Percentiles rank a stretch among this genome's conserved stretches.
These are phyloP conservation scores for Epinotia bilunana DNA, from an alignment of 2,888 invertebrate genomes.

Conservation along the genomic window DNA sequence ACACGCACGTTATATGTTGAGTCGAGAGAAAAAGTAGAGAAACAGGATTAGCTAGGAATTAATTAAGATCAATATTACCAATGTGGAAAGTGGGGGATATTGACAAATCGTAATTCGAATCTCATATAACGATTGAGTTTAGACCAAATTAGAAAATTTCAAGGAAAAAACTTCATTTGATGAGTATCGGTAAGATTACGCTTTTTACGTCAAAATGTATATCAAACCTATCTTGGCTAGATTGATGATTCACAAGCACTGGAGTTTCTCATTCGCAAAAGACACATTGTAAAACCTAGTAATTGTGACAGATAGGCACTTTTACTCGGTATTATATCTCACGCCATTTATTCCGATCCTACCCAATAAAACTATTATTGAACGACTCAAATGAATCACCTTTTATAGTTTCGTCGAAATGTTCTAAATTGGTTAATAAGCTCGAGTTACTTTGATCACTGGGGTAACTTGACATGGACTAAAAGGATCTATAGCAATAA, in stretches of 20 bases:
- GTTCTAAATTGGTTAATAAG: constrained; percentile 7
- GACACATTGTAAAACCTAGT: no score
- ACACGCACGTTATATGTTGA: neutral
- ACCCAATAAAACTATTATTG: neutral
- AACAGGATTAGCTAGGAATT: neutral
- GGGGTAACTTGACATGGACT: no score
- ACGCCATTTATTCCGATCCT: neutral
- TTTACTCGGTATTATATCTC: neutral
- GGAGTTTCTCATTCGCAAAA: neutral
- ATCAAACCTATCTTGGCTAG: neutral
- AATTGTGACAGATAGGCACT: no score
- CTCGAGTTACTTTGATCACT: no score
- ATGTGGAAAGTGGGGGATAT: neutral
- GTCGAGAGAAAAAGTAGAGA: neutral
- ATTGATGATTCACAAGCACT: constrained; percentile 2
- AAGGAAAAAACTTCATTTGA: neutral
- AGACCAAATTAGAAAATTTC: constrained; percentile 12
- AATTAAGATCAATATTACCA: neutral
- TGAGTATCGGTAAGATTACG: neutral
- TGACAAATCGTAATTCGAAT: neutral
- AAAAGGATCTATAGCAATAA: neutral
- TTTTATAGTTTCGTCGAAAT: neutral
- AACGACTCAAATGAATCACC: neutral
- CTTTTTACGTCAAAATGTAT: neutral
- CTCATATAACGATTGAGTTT: neutral